phyloP scores from a whole-genome alignment of 2,113 vertebrate species.

The Nycticryphes semicollaris region DNA sequence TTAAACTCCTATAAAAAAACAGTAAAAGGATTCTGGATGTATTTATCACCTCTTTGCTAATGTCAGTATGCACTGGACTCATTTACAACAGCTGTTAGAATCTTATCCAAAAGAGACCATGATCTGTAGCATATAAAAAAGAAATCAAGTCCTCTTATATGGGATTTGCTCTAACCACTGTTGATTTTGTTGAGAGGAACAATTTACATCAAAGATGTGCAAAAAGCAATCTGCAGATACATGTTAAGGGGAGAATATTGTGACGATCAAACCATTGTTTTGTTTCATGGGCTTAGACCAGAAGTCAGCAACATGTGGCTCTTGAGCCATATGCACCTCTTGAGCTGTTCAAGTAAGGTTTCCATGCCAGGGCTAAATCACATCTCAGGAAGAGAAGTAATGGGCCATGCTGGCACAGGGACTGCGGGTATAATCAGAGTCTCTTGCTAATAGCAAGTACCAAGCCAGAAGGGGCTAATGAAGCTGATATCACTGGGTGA shows the following conservation, averaged over 20 bases:
- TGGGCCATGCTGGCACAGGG: slow-evolving; percentile 35
- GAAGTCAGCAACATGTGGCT: slow-evolving; percentile 20
- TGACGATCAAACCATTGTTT: background rate
- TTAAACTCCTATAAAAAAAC: background rate
- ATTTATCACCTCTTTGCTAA: background rate
- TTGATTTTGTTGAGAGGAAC: slow-evolving; percentile 11
- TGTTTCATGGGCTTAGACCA: background rate
- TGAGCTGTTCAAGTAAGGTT: background rate
- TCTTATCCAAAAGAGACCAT: background rate
- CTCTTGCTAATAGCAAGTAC: background rate
- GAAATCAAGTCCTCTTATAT: background rate
- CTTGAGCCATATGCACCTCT: slow-evolving; percentile 8
- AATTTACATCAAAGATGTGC: background rate
- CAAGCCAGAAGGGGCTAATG: slow-evolving; percentile 52
- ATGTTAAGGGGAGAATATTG: background rate
- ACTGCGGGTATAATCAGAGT: background rate
- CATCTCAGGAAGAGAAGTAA: background rate
- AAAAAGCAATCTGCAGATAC: background rate
- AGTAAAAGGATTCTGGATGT: background rate
- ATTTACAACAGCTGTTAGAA: background rate
- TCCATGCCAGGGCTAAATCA: slow-evolving; percentile 20
- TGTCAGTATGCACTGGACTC: background rate
- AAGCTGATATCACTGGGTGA: slow-evolving; percentile 10
- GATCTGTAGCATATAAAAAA: background rate
- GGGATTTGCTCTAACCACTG: background rate